Conservation (phyloP, 2,888 invertebrate species). For the Luperina testacea region DNA sequence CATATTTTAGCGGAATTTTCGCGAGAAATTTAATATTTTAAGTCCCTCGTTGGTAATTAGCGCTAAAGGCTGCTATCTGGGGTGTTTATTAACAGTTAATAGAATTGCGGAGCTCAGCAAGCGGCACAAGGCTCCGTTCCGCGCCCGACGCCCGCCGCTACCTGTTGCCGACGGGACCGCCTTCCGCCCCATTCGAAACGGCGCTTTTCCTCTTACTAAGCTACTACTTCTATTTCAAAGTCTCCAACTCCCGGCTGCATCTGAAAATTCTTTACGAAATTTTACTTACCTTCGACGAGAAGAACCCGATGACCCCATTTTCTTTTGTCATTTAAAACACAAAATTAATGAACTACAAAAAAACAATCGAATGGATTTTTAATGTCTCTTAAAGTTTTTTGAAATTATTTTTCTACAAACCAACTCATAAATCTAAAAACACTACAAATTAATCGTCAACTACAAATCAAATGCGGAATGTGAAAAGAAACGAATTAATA, state of each 20-base stretch:
- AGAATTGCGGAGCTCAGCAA: constrained; percentile 80
- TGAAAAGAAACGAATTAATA: constrained; percentile 81
- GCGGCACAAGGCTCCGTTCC: constrained; percentile 71
- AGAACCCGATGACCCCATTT: constrained; percentile 41
- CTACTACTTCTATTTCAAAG: constrained; percentile 50
- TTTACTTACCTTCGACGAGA: constrained; percentile 56
- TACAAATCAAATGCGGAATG: constrained; percentile 72
- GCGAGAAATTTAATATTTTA: constrained; percentile 80
- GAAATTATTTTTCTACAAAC: constrained; percentile 52
- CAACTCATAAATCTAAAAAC: constrained; percentile 77
- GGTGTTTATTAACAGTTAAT: constrained; percentile 85
- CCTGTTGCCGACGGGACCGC: constrained; percentile 89
- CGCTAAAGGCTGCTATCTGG: constrained; percentile 77
- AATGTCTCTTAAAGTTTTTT: constrained; percentile 54
- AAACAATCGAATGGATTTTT: constrained; percentile 74
- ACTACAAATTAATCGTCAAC: constrained; percentile 77
- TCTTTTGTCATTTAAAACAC: constrained; percentile 72
- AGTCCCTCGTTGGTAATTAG: constrained; percentile 81
- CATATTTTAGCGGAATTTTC: constrained; percentile 74
- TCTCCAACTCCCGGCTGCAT: constrained; percentile 34
- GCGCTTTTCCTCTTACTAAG: constrained; percentile 63
- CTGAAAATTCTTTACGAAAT: constrained; percentile 60
- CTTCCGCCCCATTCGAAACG: constrained; percentile 87
- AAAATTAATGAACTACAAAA: constrained; percentile 78
- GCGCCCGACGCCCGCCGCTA: constrained; percentile 77